Conservation (phyloP, 23 tunicate species). For the Halocynthia roretzi region DNA sequence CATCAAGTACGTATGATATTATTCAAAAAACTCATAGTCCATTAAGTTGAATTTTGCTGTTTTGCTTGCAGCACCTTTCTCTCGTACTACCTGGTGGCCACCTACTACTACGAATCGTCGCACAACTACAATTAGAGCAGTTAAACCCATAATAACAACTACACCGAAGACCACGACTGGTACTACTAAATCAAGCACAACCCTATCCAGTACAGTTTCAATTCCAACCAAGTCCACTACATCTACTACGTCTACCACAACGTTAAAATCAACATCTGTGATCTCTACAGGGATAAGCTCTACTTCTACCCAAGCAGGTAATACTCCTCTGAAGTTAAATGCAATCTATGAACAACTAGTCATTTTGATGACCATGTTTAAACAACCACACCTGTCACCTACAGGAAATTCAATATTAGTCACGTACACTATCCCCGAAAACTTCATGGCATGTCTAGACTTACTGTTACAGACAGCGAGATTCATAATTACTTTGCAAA, state of each 20-base stretch:
- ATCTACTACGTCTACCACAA: not conserved
- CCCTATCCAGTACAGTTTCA: not conserved
- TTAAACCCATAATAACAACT: not conserved
- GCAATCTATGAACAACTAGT: not conserved
- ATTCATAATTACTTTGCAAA: too few relatives aligned
- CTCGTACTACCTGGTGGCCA: too few relatives aligned
- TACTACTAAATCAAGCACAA: not conserved
- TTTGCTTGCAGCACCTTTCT: too few relatives aligned
- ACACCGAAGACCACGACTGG: not conserved
- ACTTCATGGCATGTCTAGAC: too few relatives aligned
- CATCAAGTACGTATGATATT: not conserved
- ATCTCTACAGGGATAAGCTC: not conserved
- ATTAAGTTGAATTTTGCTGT: too few relatives aligned
- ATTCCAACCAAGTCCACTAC: not conserved
- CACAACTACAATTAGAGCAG: not conserved
- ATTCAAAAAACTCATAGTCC: too few relatives aligned
- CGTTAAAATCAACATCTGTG: not conserved
- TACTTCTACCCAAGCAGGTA: too few relatives aligned
- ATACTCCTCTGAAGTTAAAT: too few relatives aligned
- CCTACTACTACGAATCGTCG: not conserved
- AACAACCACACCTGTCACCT: not conserved
- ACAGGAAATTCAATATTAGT: too few relatives aligned
- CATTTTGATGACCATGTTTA: not conserved
- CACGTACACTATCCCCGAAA: too few relatives aligned
- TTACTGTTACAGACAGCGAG: too few relatives aligned